These are phyloP conservation scores for Salpingus planirostris DNA, from an alignment of 2,888 invertebrate genomes.

Conservation along the genomic window DNA sequence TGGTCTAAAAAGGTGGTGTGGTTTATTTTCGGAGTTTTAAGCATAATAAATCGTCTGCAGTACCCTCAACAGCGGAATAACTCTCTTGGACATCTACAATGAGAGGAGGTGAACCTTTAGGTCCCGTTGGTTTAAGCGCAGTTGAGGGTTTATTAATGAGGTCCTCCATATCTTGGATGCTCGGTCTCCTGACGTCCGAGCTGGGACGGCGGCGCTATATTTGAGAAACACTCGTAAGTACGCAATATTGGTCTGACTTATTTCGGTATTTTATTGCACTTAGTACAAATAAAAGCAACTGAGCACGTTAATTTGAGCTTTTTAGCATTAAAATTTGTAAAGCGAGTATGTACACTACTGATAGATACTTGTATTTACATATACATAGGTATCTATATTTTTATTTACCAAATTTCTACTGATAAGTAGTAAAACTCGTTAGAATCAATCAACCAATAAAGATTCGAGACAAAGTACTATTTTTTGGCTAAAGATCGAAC, in stretches of 20 bases:
- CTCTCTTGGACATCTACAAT: conserved; percentile 92
- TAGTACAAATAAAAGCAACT: too few species aligned
- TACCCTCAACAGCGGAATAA: conserved; percentile 95
- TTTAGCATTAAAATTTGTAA: too few species aligned
- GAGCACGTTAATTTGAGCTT: conserved; percentile 13
- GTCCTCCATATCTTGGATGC: conserved; percentile 84
- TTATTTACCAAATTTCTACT: too few species aligned
- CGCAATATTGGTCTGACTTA: too few species aligned
- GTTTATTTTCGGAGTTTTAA: conserved; percentile 1
- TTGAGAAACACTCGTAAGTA: too few species aligned
- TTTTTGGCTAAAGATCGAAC: too few species aligned
- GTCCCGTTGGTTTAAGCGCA: conserved; percentile 71
- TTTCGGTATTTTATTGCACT: too few species aligned
- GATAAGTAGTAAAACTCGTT: too few species aligned
- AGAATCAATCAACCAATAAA: too few species aligned
- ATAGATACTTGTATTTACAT: too few species aligned
- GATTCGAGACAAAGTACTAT: too few species aligned
- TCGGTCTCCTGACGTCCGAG: conserved; percentile 81
- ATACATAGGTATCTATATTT: too few species aligned
- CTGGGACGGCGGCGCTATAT: conserved; percentile 75
- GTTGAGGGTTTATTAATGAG: conserved; percentile 85
- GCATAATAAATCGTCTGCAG: conserved; percentile 1
- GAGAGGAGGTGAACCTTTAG: conserved; percentile 68
- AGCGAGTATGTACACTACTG: conserved; percentile 14
- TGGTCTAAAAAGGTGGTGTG: conserved; percentile 53